These are phyloP conservation scores for Apostichopus parvimensis DNA, from an alignment of 35 echinoderm and acorn worm genomes.

Conservation along the genomic window DNA sequence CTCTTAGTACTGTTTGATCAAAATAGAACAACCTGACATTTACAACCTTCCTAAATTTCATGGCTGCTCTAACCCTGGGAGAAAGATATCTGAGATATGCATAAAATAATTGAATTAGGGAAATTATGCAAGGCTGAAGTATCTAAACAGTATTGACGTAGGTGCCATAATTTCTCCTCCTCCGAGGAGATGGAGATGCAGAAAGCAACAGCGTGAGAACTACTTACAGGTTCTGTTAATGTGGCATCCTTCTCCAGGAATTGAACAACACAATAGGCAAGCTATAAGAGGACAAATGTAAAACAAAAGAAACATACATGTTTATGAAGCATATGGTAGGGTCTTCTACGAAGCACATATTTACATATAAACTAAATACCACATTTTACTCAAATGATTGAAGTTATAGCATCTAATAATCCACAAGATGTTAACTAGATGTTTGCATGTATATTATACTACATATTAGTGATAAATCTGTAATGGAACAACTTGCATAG, in stretches of 20 bases:
- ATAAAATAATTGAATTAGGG: constrained; percentile 45
- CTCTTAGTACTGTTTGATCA: neutral
- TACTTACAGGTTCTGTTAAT: constrained; percentile 94
- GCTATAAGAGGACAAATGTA: constrained; percentile 55
- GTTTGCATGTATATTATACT: too few relatives aligned
- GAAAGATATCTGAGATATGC: constrained; percentile 43
- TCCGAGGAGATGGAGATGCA: neutral
- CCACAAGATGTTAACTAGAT: too few relatives aligned
- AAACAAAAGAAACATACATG: neutral
- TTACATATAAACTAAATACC: too few relatives aligned
- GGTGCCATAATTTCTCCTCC: neutral
- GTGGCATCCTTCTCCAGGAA: constrained; percentile 98
- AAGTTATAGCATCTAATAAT: too few relatives aligned
- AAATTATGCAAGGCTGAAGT: constrained; percentile 39
- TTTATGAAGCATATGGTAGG: too few relatives aligned
- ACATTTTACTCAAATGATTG: too few relatives aligned
- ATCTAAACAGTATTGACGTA: constrained; percentile 2
- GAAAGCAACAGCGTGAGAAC: neutral
- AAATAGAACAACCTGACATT: constrained; percentile 28
- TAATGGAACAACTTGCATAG: too few relatives aligned
- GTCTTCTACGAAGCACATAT: too few relatives aligned
- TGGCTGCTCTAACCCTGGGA: neutral
- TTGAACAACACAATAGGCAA: constrained; percentile 99
- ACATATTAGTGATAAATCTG: too few relatives aligned
- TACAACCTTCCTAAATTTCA: neutral